Percentiles rank a stretch among this genome's conserved stretches.
Conservation (phyloP, 2,888 invertebrate genomes). For the Stegana nigrithorax region DNA sequence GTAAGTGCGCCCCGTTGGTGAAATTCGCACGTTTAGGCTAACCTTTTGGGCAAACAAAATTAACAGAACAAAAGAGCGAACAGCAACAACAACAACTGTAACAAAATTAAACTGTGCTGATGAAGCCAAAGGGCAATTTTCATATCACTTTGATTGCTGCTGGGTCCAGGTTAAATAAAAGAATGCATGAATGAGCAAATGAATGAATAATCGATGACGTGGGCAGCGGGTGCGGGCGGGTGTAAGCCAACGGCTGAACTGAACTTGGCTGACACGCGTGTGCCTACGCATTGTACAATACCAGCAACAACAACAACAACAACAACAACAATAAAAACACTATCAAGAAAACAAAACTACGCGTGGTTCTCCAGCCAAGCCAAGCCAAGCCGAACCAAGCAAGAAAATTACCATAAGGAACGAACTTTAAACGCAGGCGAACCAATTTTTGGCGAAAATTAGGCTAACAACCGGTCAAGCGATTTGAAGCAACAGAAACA, state of each 20-base stretch:
- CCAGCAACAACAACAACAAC: neutral
- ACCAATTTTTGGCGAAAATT: slow-evolving; percentile 45
- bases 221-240: slow-evolving; percentile 25
- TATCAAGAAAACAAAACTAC: neutral
- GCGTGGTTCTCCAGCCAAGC: neutral
- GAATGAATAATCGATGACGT: slow-evolving; percentile 33
- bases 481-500: neutral
- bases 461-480: slow-evolving; percentile 47
- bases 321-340: too few relatives aligned
- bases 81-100: slow-evolving; percentile 24
- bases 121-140: slow-evolving; percentile 59
- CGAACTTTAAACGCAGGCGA: slow-evolving; percentile 4
- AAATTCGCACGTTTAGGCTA: slow-evolving; percentile 65
- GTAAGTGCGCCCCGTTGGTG: slow-evolving; percentile 43
- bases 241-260: slow-evolving; percentile 1
- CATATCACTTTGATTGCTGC: slow-evolving; percentile 65
- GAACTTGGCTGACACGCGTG: neutral
- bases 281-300: slow-evolving; percentile 7
- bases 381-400: too few relatives aligned
- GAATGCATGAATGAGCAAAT: slow-evolving; percentile 17
- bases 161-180: slow-evolving; percentile 4
- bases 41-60: slow-evolving; percentile 57
- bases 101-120: slow-evolving; percentile 23
- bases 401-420: slow-evolving; percentile 30
- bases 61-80: slow-evolving; percentile 33